Evolutionary conservation across 2,113 vertebrate species (phyloP).

Genomic region (Spea bombifrons): DNA sequence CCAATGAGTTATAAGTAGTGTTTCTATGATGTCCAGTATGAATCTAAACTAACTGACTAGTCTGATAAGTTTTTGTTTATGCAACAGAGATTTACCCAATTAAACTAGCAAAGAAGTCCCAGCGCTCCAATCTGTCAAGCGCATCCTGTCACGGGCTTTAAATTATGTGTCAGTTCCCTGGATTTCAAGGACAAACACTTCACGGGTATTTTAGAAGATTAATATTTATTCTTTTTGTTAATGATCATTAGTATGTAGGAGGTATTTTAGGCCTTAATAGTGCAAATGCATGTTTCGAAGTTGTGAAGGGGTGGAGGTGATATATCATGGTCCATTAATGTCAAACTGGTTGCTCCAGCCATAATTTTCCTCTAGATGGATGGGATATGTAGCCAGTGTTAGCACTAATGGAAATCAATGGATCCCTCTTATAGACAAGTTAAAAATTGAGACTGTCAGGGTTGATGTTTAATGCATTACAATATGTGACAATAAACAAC

Average conservation of each 20-base stretch:
- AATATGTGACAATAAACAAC: no score
- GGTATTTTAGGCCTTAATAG: slow-evolving; percentile 14
- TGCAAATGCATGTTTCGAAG: slow-evolving; percentile 16
- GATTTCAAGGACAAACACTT: slow-evolving; percentile 32
- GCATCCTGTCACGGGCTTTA: slow-evolving; percentile 34
- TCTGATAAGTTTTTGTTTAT: slow-evolving; percentile 35
- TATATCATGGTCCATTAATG: slow-evolving; percentile 42
- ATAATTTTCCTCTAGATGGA: slow-evolving; percentile 31
- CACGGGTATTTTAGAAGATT: slow-evolving; percentile 18
- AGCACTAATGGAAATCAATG: slow-evolving; percentile 37
- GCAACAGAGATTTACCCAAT: slow-evolving; percentile 25
- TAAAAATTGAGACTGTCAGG: not conserved
- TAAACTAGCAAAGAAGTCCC: slow-evolving; percentile 35
- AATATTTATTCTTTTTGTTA: slow-evolving; percentile 40
- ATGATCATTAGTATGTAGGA: slow-evolving; percentile 25
- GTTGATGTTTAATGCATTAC: no score
- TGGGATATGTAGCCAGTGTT: slow-evolving; percentile 8
- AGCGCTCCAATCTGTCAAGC: slow-evolving; percentile 30
- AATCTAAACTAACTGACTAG: slow-evolving; percentile 2
- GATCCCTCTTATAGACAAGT: slow-evolving; percentile 14
- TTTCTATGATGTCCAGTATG: slow-evolving; percentile 16
- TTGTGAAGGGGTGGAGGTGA: slow-evolving; percentile 28
- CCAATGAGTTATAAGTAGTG: slow-evolving; percentile 9
- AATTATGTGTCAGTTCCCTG: slow-evolving; percentile 28
- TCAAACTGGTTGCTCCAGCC: slow-evolving; percentile 20